A percentile compares a stretch with the other conserved stretches of the same genome.
These are phyloP conservation scores for Listrodromus nycthemerus DNA, from an alignment of 2,888 invertebrate species.

Conservation along the genomic window DNA sequence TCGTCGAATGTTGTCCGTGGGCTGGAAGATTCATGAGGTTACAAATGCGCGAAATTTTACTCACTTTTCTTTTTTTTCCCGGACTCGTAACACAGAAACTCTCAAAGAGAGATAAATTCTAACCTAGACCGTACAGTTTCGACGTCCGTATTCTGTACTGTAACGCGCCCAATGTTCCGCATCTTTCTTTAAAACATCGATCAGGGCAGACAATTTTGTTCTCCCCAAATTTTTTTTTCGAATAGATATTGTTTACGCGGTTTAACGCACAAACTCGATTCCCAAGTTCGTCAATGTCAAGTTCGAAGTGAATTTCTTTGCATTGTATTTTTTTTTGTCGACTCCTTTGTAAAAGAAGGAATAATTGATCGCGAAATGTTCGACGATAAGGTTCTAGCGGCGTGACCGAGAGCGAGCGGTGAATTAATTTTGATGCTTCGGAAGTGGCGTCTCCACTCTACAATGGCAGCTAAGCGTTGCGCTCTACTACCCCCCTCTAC, in stretches of 20 bases:
- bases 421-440: constrained; percentile 82
- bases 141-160: constrained; percentile 14
- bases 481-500: constrained; percentile 73
- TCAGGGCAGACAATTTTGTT: not conserved
- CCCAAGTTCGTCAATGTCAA: not conserved
- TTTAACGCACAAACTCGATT: not conserved
- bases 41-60: not conserved
- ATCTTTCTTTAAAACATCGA: constrained; percentile 13
- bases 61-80: not conserved
- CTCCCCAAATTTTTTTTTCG: not conserved
- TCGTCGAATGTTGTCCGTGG: not conserved
- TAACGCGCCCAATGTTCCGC: constrained; percentile 46
- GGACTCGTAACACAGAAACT: not conserved
- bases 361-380: constrained; percentile 1
- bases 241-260: not conserved
- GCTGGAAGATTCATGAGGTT: not conserved
- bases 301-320: not conserved
- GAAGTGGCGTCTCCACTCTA: constrained; percentile 82
- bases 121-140: constrained; percentile 46
- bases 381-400: constrained; percentile 43
- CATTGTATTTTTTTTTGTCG: not conserved
- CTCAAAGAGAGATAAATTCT: constrained; percentile 35
- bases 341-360: not conserved
- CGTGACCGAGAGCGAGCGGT: constrained; percentile 68
- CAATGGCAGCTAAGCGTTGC: constrained; percentile 81